Base-by-base conservation (phyloP, 2,888 invertebrate species). In the Sinohyriopsis cumingii region DNA sequence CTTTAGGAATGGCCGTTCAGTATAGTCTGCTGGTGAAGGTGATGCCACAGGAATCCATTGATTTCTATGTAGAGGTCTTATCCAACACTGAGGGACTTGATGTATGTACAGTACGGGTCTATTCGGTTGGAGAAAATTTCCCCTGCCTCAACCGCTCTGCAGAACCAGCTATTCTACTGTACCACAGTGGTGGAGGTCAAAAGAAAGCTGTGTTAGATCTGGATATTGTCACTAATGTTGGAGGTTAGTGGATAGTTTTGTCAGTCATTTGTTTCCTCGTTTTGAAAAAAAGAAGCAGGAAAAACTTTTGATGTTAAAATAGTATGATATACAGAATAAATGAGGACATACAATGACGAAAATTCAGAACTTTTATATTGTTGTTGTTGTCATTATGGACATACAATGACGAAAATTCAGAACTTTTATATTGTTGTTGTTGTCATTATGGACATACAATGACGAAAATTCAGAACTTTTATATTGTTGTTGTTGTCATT, bases 11-110 rank as follows among this genome's bases (percentile, higher is more conserved):
- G 62, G 71, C 75, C 1, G 75, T 70, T 9, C 33, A 63, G 5
- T 81, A 81, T 70, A 76, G 72, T 28, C 59, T 81, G 0, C 55
- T 81, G 53, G 45, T 83, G 20, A 83, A 84, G 65, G 60, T 81
- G 22, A 63, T 69, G 5, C 77, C 79, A 1, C 74, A 76, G 2
- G 74, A 81, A 19, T 60, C 70, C 20, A 61, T 66, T 12, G 72
- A 79, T 56, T 33, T 81, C 0, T 66, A 68, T 28, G 71, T 79
- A 1, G 60, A 45, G 9, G 78, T 65, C 6, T 68, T 68, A 3
- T 68, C 75, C 19, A 63, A 71, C 59, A 65, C 22, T 22, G 61
- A 68, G 24, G 77, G 75, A 9, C 63, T 82, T 3, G 72, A 75
- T 64, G 72, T 84, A 15, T 84, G 84, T 66, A 70, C 72, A 12